Base-by-base conservation (phyloP, 2,888 invertebrate species). In the Andricus quercusramuli region DNA sequence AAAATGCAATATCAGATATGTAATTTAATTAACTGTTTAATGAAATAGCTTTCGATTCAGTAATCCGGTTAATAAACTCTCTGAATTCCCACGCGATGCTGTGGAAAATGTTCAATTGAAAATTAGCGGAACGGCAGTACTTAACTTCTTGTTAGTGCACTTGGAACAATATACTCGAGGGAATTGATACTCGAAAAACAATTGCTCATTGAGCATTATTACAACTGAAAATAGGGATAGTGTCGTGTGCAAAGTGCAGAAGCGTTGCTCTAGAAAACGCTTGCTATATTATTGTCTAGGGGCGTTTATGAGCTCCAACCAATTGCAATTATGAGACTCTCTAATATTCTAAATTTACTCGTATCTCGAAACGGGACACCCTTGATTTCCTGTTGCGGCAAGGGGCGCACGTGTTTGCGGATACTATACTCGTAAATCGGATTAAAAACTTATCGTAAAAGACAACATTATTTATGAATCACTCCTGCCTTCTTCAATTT, bases 301-400 rank as follows among this genome's bases (percentile, higher is more conserved):
- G 51, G 25, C 47, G 32, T 74, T 74, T 56, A 65, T 70, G 51
- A 78, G 80, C 67, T 77, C 67, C 84, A 81, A 83, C 86, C 85
- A 86, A 88, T 87, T 87, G 84, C 86, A 88, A 89, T 89, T 89
- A 89, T 79, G 82, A 82, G 83, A 82, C 77, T 66, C 77, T 78
- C 83, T 82, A 84, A 84, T 85, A 80, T 83, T 86, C 87, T 89
- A 89, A 87, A 88, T 89, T 89, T 88, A 87, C 82, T 66, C 82
- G 81, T 79, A 80, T 82, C 83, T 83, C 82, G 83, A 84, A 86
- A 87, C 79, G 80, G 82, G 83, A 80, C 80, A 80, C 77, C 78
- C 82, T 83, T 86, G 85, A 85, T 88, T 88, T 87, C 86, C 84
- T 82, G 83, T 78, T 82, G 78, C 78, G 83, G 81, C 67, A 74